A percentile compares a stretch with the other conserved stretches of the same genome.
phyloP scores from a whole-genome alignment of 2,797 vertebrate species.

The Enteromius treurensis region DNA sequence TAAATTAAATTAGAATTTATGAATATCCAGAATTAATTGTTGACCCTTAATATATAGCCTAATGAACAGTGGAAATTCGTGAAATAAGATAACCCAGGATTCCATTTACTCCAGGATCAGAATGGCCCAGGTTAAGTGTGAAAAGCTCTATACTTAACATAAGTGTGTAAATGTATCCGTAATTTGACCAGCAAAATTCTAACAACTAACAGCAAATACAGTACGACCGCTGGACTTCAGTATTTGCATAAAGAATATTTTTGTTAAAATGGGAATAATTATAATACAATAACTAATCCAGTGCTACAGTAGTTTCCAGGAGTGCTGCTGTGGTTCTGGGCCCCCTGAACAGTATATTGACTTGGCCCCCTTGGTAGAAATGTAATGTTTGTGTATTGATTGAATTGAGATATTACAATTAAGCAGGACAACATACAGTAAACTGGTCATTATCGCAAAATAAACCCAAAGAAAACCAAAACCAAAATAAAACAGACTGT shows the following conservation, averaged over 20 bases:
- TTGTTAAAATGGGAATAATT: background rate
- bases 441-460: background rate
- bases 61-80: background rate
- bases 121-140: background rate
- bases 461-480: background rate
- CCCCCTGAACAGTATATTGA: background rate
- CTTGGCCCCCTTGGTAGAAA: background rate
- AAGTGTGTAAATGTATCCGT: background rate
- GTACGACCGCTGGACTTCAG: background rate
- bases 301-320: background rate
- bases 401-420: background rate
- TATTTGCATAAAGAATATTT: background rate
- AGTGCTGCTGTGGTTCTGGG: background rate
- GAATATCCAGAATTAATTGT: background rate
- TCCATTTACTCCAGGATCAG: background rate
- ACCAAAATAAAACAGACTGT: constrained; percentile 11
- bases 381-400: background rate
- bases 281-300: background rate
- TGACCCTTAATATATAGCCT: background rate
- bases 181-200: background rate
- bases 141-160: background rate
- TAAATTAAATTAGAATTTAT: background rate
- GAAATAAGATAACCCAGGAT: background rate
- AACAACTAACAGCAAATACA: background rate
- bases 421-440: background rate